These are phyloP conservation scores for Lepidonotus clava DNA, from an alignment of 2,888 invertebrate species.

Conservation along the genomic window DNA sequence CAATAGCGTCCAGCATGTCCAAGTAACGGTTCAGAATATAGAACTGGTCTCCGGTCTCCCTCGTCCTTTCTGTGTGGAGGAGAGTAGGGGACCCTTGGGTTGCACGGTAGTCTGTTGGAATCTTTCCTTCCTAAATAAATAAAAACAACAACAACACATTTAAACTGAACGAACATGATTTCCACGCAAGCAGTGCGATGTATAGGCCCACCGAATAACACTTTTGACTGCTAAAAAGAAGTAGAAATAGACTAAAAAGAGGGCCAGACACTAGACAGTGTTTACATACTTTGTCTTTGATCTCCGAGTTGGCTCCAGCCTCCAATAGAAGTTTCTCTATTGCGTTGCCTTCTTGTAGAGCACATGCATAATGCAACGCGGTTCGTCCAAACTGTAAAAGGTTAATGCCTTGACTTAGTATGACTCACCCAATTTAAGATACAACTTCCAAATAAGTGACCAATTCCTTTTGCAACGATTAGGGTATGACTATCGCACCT, in stretches of 20 bases:
- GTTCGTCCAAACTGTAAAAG: background rate
- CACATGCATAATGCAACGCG: background rate
- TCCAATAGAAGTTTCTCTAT: background rate
- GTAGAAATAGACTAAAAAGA: background rate
- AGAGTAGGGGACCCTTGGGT: background rate
- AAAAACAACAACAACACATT: background rate
- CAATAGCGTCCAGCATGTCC: background rate
- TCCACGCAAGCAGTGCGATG: no score
- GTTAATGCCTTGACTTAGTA: background rate
- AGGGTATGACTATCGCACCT: no score
- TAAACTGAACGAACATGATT: no score
- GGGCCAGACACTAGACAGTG: background rate
- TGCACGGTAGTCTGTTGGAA: background rate
- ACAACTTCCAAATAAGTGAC: no score
- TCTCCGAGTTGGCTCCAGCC: background rate
- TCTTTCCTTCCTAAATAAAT: background rate
- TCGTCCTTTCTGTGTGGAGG: background rate
- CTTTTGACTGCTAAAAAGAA: background rate
- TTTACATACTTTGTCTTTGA: background rate
- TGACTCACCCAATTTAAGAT: no score
- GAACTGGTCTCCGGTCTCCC: background rate
- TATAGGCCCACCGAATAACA: background rate
- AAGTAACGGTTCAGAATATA: background rate
- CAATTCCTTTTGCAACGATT: no score
- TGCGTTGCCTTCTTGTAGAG: background rate